These are phyloP conservation scores for Paramormyrops hopkinsi DNA, from an alignment of 2,797 vertebrate species.

Conservation along the genomic window DNA sequence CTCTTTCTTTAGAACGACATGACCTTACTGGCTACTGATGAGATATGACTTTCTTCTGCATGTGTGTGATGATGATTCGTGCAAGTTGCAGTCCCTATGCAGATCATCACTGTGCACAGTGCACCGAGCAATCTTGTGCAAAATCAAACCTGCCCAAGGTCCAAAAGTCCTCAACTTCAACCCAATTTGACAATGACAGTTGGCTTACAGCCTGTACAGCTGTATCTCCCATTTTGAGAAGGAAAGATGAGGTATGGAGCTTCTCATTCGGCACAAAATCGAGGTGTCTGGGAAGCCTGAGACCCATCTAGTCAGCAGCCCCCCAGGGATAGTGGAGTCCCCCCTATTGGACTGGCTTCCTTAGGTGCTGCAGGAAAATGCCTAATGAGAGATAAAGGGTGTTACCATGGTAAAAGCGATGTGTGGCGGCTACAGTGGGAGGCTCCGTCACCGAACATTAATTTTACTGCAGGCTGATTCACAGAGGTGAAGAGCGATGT, in stretches of 20 bases:
- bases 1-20: not conserved
- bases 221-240: not conserved
- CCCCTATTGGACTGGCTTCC: conserved; percentile 31
- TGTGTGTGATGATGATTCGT: not conserved
- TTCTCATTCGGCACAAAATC: not conserved
- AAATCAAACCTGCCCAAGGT: not conserved
- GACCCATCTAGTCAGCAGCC: not conserved
- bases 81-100: not conserved
- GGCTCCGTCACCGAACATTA: conserved; percentile 53
- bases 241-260: not conserved
- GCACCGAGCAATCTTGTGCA: not conserved
- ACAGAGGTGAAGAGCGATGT: conserved; percentile 11
- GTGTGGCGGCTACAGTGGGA: conserved; percentile 48
- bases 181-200: not conserved
- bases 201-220: not conserved
- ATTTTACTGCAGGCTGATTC: conserved; percentile 56
- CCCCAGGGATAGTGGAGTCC: conserved; percentile 13
- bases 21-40: not conserved
- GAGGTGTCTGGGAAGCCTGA: not conserved
- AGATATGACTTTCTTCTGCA: not conserved
- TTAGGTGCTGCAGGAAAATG: conserved; percentile 41
- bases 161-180: not conserved
- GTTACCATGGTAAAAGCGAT: conserved; percentile 38
- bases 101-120: not conserved
- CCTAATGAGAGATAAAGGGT: conserved; percentile 53